Evolutionary conservation across 2,113 vertebrate species (phyloP).

Genomic region (Bungarus multicinctus): DNA sequence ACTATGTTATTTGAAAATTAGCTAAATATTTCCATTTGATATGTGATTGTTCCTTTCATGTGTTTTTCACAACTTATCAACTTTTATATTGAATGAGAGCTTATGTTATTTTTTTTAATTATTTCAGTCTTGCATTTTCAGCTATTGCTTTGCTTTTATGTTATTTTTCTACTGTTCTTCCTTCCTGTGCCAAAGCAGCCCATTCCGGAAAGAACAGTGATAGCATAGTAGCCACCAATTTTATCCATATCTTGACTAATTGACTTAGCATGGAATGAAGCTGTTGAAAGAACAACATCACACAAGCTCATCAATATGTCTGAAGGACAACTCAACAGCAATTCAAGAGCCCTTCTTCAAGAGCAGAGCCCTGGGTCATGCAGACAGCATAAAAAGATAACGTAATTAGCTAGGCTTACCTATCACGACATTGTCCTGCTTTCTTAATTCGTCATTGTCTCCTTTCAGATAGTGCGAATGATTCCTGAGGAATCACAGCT

Average conservation of each 20-base stretch:
- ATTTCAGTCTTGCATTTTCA: not conserved
- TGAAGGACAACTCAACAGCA: not conserved
- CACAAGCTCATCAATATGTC: not conserved
- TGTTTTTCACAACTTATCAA: not conserved
- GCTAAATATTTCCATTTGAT: not conserved
- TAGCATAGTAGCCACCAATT: not conserved
- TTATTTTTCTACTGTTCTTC: not conserved
- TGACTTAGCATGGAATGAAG: not conserved
- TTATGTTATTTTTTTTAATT: not conserved
- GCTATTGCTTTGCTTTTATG: not conserved
- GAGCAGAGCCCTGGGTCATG: not conserved
- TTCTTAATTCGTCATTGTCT: not conserved
- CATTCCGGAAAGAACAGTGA: not conserved
- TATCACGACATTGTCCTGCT: not conserved
- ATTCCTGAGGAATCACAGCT: conserved; percentile 47
- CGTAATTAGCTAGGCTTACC: too few relatives aligned
- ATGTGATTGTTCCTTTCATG: not conserved
- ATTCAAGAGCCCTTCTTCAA: not conserved
- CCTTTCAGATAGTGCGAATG: conserved; percentile 69
- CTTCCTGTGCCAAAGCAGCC: not conserved
- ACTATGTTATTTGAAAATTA: conserved; percentile 1
- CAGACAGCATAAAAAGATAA: not conserved
- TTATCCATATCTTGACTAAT: not conserved
- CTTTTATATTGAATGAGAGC: not conserved
- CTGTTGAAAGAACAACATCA: not conserved